Evolutionary conservation across 2,113 vertebrate genomes (phyloP).

Genomic region (Acanthochromis polyacanthus): DNA sequence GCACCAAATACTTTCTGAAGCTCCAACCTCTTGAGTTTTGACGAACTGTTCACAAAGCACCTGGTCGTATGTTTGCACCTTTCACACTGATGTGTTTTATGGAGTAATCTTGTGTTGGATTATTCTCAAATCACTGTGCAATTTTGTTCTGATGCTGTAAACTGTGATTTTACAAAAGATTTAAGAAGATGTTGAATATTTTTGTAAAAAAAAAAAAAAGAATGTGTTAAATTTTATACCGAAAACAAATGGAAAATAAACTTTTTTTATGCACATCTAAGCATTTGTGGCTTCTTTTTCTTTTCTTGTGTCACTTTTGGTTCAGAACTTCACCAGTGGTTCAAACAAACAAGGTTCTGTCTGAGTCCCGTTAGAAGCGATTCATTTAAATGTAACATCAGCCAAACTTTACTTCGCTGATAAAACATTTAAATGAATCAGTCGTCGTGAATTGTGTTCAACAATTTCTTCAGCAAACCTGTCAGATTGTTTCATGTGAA

Average conservation of each 20-base stretch:
- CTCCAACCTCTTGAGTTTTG: constrained; percentile 48
- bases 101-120: constrained; percentile 44
- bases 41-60: constrained; percentile 43
- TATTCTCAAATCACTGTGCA: constrained; percentile 34
- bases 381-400: no score
- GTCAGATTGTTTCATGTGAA: not conserved
- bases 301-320: not conserved
- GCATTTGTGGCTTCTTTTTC: constrained; percentile 9
- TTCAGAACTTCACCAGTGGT: not conserved
- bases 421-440: not conserved
- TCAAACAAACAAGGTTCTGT: not conserved
- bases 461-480: not conserved
- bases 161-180: not conserved
- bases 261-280: constrained; percentile 29
- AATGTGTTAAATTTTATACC: constrained; percentile 13
- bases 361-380: no score
- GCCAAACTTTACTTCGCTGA: not conserved
- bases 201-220: not conserved
- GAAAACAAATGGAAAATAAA: constrained; percentile 55
- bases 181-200: constrained; percentile 11
- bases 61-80: constrained; percentile 17
- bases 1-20: constrained; percentile 45
- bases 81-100: constrained; percentile 34
- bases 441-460: no score
- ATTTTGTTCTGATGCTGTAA: constrained; percentile 36